These are phyloP conservation scores for Eleutherodactylus coqui DNA, from an alignment of 2,797 vertebrate genomes.

Conservation along the genomic window DNA sequence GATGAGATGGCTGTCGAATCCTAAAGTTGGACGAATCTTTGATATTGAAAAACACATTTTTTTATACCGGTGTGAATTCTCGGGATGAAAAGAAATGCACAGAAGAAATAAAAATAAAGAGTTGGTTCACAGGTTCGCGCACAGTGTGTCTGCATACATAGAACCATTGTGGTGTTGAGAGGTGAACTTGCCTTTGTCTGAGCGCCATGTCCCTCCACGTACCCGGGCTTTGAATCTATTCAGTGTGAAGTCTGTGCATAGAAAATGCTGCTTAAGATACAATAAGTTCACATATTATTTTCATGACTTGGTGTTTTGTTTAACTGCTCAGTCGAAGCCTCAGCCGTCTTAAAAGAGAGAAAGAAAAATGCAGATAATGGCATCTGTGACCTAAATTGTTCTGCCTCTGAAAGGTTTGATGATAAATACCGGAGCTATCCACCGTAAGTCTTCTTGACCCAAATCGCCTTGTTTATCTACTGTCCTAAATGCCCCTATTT, in stretches of 20 bases:
- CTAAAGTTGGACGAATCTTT: constrained; percentile 27
- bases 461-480: not conserved
- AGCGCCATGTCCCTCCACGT: constrained; percentile 33
- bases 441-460: not conserved
- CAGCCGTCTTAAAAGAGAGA: constrained; percentile 6
- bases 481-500: not conserved
- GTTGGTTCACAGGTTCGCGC: constrained; percentile 48
- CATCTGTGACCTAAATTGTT: constrained; percentile 1
- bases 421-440: not conserved
- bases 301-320: constrained; percentile 45
- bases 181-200: constrained; percentile 52
- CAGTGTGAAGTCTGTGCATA: constrained; percentile 54
- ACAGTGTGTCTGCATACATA: constrained; percentile 50
- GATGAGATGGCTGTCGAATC: constrained; percentile 23
- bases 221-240: constrained; percentile 52
- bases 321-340: constrained; percentile 55
- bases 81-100: constrained; percentile 44
- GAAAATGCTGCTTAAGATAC: constrained; percentile 48
- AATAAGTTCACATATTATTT: constrained; percentile 52
- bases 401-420: not conserved
- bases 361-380: not conserved
- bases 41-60: constrained; percentile 50
- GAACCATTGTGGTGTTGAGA: constrained; percentile 42
- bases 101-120: constrained; percentile 50
- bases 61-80: constrained; percentile 47